These are phyloP conservation scores for Ceratina japonica DNA, from an alignment of 1,140 invertebrate species.

Conservation along the genomic window DNA sequence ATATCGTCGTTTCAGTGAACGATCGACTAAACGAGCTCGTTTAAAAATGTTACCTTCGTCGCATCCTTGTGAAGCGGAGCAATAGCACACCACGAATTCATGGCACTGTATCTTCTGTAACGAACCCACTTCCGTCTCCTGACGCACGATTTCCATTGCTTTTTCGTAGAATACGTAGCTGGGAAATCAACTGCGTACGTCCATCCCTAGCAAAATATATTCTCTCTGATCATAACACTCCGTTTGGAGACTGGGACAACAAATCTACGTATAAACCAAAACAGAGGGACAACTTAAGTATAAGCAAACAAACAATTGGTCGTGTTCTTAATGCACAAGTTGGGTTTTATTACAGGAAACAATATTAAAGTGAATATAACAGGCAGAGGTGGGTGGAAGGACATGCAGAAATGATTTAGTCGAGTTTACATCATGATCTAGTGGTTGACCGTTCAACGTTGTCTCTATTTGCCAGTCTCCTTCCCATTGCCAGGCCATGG, in stretches of 20 bases:
- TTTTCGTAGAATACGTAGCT: conserved; percentile 88
- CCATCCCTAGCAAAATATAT: conserved; percentile 85
- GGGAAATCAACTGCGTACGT: conserved; percentile 96
- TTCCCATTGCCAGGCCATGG: conserved; percentile 96
- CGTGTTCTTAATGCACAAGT: background rate
- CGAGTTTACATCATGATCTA: conserved; percentile 88
- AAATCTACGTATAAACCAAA: conserved; percentile 59
- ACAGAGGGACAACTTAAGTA: conserved; percentile 9
- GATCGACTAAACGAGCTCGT: background rate
- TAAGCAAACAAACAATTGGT: background rate
- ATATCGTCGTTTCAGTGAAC: conserved; percentile 6
- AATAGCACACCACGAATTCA: conserved; percentile 95
- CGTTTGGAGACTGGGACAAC: conserved; percentile 47
- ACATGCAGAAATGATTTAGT: background rate
- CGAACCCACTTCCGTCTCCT: conserved; percentile 93
- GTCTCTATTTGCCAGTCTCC: conserved; percentile 94
- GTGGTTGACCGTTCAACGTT: conserved; percentile 90
- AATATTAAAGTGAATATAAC: too few relatives aligned
- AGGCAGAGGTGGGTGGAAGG: too few relatives aligned
- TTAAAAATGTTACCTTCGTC: conserved; percentile 82
- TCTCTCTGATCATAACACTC: conserved; percentile 60
- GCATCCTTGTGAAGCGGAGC: conserved; percentile 92
- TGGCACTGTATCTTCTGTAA: conserved; percentile 91
- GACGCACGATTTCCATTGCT: conserved; percentile 95
- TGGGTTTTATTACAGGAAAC: background rate